A percentile compares a stretch with the other conserved stretches of the same genome.
Evolutionary conservation across 2,797 vertebrate genomes (phyloP).

Genomic region (Gobionotothen gibberifrons): DNA sequence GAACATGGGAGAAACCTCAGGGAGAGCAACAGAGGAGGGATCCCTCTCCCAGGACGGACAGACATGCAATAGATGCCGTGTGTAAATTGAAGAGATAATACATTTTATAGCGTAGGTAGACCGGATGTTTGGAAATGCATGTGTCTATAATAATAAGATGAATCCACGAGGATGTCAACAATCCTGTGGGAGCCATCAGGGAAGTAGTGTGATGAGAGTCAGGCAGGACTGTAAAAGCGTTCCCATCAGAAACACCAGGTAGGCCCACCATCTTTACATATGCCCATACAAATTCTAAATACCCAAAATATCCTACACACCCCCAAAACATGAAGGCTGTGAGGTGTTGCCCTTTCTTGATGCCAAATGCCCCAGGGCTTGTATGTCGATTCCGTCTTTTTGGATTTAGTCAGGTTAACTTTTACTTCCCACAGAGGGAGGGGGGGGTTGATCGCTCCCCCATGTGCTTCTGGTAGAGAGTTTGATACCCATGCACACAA

Average conservation of each 20-base stretch:
- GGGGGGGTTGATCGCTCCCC: constrained; percentile 46
- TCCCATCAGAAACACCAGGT: constrained; percentile 19
- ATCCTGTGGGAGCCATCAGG: too few species aligned
- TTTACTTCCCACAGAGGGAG: constrained; percentile 35
- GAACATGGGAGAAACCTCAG: too few species aligned
- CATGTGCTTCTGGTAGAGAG: constrained; percentile 27
- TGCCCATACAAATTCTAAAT: constrained; percentile 18
- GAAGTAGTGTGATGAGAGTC: too few species aligned
- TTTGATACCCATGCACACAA: constrained; percentile 46
- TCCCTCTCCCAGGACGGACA: too few species aligned
- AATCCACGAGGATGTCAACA: too few species aligned
- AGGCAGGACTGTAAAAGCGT: background rate
- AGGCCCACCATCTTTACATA: constrained; percentile 28
- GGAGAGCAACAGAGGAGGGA: too few species aligned
- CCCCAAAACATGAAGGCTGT: background rate
- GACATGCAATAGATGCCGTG: too few species aligned
- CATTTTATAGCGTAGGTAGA: too few species aligned
- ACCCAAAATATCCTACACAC: background rate
- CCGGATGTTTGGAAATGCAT: too few species aligned
- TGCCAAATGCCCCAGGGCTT: constrained; percentile 53
- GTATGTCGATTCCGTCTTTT: constrained; percentile 47
- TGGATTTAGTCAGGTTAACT: constrained; percentile 50
- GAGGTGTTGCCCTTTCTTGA: constrained; percentile 8
- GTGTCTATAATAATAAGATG: too few species aligned
- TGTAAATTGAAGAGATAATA: too few species aligned